These are phyloP conservation scores for Drosophila dives DNA, from an alignment of 2,888 invertebrate species.

Conservation along the genomic window DNA sequence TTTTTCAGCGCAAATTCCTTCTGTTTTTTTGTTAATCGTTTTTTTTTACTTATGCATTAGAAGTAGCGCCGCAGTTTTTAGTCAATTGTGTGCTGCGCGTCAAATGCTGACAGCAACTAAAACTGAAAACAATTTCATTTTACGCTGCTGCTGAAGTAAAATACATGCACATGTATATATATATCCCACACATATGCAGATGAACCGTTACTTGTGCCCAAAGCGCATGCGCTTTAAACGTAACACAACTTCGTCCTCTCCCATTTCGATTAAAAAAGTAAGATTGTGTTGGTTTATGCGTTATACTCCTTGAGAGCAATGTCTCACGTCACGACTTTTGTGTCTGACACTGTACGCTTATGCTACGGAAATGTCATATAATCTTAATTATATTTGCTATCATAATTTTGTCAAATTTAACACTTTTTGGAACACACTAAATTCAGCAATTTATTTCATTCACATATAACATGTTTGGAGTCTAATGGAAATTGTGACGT, in stretches of 20 bases:
- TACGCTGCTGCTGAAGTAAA: constrained; percentile 45
- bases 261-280: background rate
- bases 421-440: too few species aligned
- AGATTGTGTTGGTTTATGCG: constrained; percentile 13
- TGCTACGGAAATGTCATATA: too few species aligned
- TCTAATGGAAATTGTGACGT: constrained; percentile 29
- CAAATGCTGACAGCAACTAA: constrained; percentile 74
- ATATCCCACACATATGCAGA: constrained; percentile 30
- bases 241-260: constrained; percentile 2
- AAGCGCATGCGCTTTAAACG: constrained; percentile 39
- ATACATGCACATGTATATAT: constrained; percentile 28
- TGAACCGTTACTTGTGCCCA: constrained; percentile 34
- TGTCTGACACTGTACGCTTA: background rate
- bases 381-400: background rate
- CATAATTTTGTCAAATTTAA: background rate
- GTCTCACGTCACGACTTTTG: constrained; percentile 5
- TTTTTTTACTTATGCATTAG: constrained; percentile 23
- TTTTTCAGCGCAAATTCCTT: constrained; percentile 42
- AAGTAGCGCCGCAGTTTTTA: constrained; percentile 45
- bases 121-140: constrained; percentile 69
- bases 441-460: background rate
- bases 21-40: constrained; percentile 14
- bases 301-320: background rate
- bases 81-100: constrained; percentile 48
- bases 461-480: too few species aligned